Base-by-base conservation (phyloP, 2,797 vertebrate species). In the Etheostoma perlongum region DNA sequence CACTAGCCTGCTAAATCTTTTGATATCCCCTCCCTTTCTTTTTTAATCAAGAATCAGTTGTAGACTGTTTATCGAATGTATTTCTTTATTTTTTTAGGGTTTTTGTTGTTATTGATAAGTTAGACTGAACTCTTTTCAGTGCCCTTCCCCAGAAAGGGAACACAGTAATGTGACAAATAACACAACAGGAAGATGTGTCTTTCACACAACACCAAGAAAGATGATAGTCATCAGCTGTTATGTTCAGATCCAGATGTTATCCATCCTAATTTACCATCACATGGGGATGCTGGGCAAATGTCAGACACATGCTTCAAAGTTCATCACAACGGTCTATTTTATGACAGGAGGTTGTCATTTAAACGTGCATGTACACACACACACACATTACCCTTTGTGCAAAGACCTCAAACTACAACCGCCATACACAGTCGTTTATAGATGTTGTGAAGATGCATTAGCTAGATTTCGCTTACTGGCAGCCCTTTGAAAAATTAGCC, bases 241-340 rank as follows among this genome's bases (percentile, higher is more conserved):
- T 79, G 83, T 82, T 78, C 59, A 2, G 78, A 81, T 69, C 36
- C 42, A 69, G 79, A 63, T 51, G 74, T 82, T 12, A 85, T 91
- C 87, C 59, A 74, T 92, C 83, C 76, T 89, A 76, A 78, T 91
- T 89, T 81, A 70, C 68, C 67, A 47, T 86, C 90, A 18, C 88
- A 72, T 64, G 84, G 85, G 87, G 82, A 58, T 66, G 0, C 64
- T 4, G 71, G 53, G 62, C 62, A 89, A 91, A 92, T 91, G 88
- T 91, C 90, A 88, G 73, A 62, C 72, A 80, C 78, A 85, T 81
- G 85, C 85, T 85, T 91, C 72, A 88, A 78, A 88, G 84, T 89
- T 92, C 87, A 88, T 87, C 81, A 66, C 74, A 53, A 58, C 44
- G 55, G 78, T 51, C 23, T 46, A 19, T 67, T 79, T 78, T 52